Percentiles rank a stretch among this genome's conserved stretches.
These are phyloP conservation scores for Aphelocoma californica DNA, from an alignment of 2,797 vertebrate species.

Conservation along the genomic window DNA sequence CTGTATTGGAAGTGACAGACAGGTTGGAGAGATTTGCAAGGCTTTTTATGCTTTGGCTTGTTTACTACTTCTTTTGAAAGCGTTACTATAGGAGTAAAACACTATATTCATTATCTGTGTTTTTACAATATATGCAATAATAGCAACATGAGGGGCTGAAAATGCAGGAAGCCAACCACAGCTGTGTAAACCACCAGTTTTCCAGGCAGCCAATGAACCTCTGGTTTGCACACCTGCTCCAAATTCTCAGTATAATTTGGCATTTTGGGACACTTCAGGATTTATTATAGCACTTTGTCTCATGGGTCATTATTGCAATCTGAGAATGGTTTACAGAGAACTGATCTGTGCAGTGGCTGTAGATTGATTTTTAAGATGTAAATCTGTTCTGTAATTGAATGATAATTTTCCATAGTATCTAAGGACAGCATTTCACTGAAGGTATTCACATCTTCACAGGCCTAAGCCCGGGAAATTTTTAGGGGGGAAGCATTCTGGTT, in stretches of 20 bases:
- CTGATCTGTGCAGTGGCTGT: not conserved
- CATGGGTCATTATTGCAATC: not conserved
- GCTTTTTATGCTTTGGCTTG: not conserved
- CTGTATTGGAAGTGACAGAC: not conserved
- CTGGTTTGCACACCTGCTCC: slow-evolving; percentile 19
- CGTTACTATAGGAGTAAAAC: not conserved
- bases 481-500: rapidly evolving
- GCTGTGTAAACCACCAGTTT: not conserved
- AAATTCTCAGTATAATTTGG: not conserved
- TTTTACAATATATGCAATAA: not conserved
- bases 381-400: not conserved
- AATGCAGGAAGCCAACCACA: not conserved
- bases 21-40: not conserved
- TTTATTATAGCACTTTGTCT: slow-evolving; percentile 26
- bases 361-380: not conserved
- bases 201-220: not conserved
- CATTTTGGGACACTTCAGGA: not conserved
- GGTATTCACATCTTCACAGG: not conserved
- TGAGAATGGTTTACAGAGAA: not conserved
- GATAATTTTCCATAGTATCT: not conserved
- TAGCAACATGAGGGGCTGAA: not conserved
- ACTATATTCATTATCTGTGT: not conserved
- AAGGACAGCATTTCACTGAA: not conserved
- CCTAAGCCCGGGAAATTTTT: not conserved
- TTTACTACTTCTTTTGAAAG: not conserved